A percentile compares a stretch with the other conserved stretches of the same genome.
These are phyloP conservation scores for Pharmacophagus antenor DNA, from an alignment of 2,888 invertebrate species.

Conservation along the genomic window DNA sequence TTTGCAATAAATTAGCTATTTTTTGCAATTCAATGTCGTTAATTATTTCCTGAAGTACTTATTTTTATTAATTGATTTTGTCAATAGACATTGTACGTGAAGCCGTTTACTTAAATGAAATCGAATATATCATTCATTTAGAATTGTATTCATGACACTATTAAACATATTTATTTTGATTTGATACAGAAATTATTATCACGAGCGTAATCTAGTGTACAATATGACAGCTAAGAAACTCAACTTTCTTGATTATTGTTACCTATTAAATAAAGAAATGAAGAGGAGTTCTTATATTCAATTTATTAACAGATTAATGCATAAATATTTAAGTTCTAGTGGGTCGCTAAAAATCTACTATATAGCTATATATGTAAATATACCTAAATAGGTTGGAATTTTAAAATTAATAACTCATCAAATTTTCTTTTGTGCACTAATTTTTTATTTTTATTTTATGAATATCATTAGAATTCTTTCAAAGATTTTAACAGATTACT, in stretches of 20 bases:
- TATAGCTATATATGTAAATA: too few species aligned
- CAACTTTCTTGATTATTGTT: slow-evolving; percentile 3
- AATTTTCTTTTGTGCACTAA: neutral
- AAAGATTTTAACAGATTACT: slow-evolving; percentile 42
- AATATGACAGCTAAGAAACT: slow-evolving; percentile 15
- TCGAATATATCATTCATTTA: neutral
- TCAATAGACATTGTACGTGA: neutral
- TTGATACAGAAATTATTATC: slow-evolving; percentile 12
- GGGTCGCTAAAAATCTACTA: too few species aligned
- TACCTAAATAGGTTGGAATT: neutral
- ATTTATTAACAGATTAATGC: too few species aligned
- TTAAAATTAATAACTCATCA: neutral
- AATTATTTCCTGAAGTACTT: slow-evolving; percentile 10
- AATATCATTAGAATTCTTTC: neutral
- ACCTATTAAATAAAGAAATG: neutral
- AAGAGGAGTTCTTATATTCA: neutral
- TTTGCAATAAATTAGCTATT: slow-evolving; percentile 7
- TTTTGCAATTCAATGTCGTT: neutral
- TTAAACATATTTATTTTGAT: slow-evolving; percentile 1
- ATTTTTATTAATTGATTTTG: slow-evolving; percentile 4
- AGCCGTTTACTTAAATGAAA: slow-evolving; percentile 7
- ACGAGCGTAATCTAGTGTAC: slow-evolving; percentile 19
- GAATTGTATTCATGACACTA: neutral
- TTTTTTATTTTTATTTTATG: neutral
- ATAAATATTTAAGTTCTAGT: too few species aligned